Evolutionary conservation across 2,888 invertebrate species (phyloP).

Genomic region (Erannis defoliaria): DNA sequence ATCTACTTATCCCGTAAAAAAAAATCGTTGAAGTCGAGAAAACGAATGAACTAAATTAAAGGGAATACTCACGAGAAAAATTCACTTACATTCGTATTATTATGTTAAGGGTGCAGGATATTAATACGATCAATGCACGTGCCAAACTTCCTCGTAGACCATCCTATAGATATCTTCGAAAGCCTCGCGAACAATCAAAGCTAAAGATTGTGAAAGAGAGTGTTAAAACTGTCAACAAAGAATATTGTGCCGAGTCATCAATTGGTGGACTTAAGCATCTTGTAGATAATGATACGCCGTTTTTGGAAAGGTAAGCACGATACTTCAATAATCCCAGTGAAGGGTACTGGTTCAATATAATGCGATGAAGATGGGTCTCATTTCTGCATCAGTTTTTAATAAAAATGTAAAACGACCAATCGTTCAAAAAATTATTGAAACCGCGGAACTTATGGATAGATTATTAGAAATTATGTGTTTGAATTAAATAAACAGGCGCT

Average conservation of each 20-base stretch:
- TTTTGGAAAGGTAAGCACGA: constrained; percentile 71
- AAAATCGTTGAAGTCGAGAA: too few relatives aligned
- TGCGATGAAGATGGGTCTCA: too few relatives aligned
- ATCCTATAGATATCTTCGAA: constrained; percentile 42
- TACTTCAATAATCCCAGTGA: neutral
- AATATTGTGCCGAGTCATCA: constrained; percentile 80
- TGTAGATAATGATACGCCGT: constrained; percentile 69
- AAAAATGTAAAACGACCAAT: too few relatives aligned
- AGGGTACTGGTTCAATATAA: neutral
- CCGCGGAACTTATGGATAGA: too few relatives aligned
- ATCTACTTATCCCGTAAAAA: too few relatives aligned
- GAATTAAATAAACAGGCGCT: too few relatives aligned
- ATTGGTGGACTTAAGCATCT: constrained; percentile 80
- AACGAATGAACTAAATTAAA: too few relatives aligned
- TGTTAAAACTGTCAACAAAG: constrained; percentile 66
- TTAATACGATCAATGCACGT: neutral
- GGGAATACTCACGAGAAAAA: neutral
- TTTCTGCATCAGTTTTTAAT: too few relatives aligned
- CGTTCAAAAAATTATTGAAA: too few relatives aligned
- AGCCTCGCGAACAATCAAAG: constrained; percentile 48
- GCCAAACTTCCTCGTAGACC: constrained; percentile 10
- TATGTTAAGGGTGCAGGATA: constrained; percentile 12
- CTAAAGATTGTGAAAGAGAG: constrained; percentile 64
- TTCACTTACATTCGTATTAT: neutral
- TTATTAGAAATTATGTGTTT: too few relatives aligned